Conservation (phyloP, 2,113 vertebrate species). For the Bucco capensis region DNA sequence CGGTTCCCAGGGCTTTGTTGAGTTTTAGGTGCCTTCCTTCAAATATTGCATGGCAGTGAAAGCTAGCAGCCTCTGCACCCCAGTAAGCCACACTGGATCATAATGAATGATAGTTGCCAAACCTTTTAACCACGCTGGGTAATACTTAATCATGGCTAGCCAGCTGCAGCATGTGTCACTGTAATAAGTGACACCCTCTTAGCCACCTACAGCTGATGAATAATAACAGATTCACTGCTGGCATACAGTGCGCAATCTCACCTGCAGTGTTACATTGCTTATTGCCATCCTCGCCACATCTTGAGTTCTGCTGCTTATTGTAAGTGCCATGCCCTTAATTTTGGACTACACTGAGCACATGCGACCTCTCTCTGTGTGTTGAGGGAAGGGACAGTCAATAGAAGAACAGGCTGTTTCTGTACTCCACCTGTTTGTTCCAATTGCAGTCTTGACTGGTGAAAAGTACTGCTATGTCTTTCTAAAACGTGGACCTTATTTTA, state of each 20-base stretch:
- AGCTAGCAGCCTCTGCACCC: not conserved
- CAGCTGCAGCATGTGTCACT: slow-evolving; percentile 31
- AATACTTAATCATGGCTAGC: slow-evolving; percentile 7
- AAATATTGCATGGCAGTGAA: not conserved
- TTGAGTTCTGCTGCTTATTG: not conserved
- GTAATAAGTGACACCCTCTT: slow-evolving; percentile 19
- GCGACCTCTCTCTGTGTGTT: not conserved
- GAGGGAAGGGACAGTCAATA: not conserved
- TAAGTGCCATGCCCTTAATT: not conserved
- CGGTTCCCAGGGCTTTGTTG: not conserved
- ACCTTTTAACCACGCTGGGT: not conserved
- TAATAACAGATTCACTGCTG: not conserved
- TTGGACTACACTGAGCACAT: not conserved
- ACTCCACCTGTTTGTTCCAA: not conserved
- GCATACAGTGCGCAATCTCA: not conserved
- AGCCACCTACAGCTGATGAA: slow-evolving; percentile 29
- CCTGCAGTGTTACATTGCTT: not conserved
- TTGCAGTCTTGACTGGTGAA: not conserved
- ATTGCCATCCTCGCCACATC: not conserved
- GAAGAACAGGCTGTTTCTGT: not conserved
- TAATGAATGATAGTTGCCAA: slow-evolving; percentile 1
- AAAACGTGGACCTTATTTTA: not conserved
- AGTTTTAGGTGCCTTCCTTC: not conserved
- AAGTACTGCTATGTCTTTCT: not conserved
- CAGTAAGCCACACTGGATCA: not conserved